These are phyloP conservation scores for Epinephelus awoara DNA, from an alignment of 2,797 vertebrate species.

Conservation along the genomic window DNA sequence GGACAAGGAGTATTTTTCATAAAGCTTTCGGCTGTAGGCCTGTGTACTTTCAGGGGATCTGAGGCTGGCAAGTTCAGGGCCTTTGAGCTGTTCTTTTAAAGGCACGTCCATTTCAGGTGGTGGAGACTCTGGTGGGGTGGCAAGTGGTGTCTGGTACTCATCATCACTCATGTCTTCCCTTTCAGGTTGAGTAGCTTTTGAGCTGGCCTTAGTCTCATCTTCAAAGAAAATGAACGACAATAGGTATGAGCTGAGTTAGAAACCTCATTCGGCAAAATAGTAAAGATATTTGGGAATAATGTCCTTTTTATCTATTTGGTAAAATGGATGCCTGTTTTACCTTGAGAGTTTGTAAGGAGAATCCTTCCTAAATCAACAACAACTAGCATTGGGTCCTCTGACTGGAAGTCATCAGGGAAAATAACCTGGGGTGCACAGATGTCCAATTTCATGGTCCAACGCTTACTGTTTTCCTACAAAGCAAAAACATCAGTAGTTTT, in stretches of 20 bases:
- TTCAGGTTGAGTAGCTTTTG: slow-evolving; percentile 82
- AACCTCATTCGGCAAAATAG: not conserved
- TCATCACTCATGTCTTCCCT: slow-evolving; percentile 94
- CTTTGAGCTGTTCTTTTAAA: slow-evolving; percentile 75
- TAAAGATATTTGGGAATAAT: not conserved
- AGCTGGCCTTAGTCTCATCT: slow-evolving; percentile 85
- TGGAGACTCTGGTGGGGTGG: slow-evolving; percentile 92
- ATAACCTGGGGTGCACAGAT: slow-evolving; percentile 98
- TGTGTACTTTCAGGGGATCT: slow-evolving; percentile 85
- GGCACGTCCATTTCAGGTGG: slow-evolving; percentile 85
- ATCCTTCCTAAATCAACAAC: slow-evolving; percentile 97
- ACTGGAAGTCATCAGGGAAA: slow-evolving; percentile 98
- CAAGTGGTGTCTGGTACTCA: slow-evolving; percentile 96
- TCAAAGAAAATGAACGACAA: slow-evolving; percentile 42
- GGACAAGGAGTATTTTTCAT: slow-evolving; percentile 94
- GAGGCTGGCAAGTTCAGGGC: slow-evolving; percentile 77
- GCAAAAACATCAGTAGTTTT: slow-evolving; percentile 10
- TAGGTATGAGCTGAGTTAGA: slow-evolving; percentile 3
- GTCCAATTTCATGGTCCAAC: slow-evolving; percentile 96
- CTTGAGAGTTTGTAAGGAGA: slow-evolving; percentile 95
- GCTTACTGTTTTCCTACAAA: slow-evolving; percentile 94
- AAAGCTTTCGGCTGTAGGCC: slow-evolving; percentile 91
- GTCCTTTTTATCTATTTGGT: not conserved
- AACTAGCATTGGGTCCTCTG: slow-evolving; percentile 93
- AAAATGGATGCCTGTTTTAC: slow-evolving; percentile 77